Conservation (phyloP, 2,888 invertebrate species). For the Campoplex capitator region DNA sequence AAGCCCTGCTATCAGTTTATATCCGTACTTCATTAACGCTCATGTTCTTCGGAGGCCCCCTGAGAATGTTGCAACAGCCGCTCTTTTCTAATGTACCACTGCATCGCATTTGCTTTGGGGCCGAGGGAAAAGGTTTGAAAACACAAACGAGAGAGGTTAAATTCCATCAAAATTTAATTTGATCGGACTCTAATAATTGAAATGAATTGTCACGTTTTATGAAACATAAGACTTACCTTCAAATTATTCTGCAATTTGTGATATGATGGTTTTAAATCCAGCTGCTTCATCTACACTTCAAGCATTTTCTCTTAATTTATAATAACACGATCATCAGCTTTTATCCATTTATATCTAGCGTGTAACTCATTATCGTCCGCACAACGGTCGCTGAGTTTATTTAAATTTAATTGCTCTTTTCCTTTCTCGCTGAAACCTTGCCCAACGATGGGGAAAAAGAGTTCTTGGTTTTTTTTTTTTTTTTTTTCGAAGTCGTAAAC, state of each 20-base stretch:
- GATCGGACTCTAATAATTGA: too few relatives aligned
- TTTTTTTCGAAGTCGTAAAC: constrained; percentile 40
- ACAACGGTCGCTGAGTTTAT: constrained; percentile 15
- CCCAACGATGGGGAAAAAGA: constrained; percentile 13
- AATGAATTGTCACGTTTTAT: too few relatives aligned
- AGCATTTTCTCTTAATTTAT: background rate
- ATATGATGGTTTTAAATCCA: background rate
- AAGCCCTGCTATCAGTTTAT: background rate
- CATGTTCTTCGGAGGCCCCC: background rate
- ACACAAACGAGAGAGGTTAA: too few relatives aligned
- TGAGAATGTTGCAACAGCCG: background rate
- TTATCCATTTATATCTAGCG: background rate
- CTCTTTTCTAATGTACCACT: background rate
- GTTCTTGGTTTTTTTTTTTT: background rate
- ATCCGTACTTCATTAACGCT: background rate
- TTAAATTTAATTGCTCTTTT: constrained; percentile 40
- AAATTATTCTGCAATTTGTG: background rate
- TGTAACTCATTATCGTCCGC: background rate
- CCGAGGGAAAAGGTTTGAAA: too few relatives aligned
- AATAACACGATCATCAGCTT: background rate
- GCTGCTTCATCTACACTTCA: background rate
- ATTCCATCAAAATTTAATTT: too few relatives aligned
- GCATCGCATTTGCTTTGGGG: background rate
- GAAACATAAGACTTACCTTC: too few relatives aligned
- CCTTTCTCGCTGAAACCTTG: constrained; percentile 18